Base-by-base conservation (phyloP, 2,113 vertebrate species). In the Lichenostomus cassidix region DNA sequence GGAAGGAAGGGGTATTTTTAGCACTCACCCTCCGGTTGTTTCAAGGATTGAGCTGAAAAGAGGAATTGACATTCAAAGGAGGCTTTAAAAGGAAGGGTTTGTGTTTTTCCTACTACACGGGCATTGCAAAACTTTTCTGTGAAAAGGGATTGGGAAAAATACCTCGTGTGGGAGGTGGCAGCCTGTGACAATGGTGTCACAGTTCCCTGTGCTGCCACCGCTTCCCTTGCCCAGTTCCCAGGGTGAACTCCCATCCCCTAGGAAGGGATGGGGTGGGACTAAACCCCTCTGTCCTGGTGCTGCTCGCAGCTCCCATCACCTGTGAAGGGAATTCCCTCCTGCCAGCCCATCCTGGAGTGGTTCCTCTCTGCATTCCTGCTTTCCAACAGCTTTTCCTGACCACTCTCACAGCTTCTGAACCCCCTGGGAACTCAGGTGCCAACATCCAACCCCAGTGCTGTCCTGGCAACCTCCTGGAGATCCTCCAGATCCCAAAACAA, bases 1-100 rank as follows among this genome's bases (percentile, higher is more conserved):
- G 90, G 84, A 94, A 89, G 90, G 81, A 92, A 89, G 55, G 59
- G 67, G 68, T 91, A 89, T 90, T 95, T 95, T 96, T 93, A 92
- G 93, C 63, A 17, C 42, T 88, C 39, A 5, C 46, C 47, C 92
- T 25, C 15, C 0, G 0, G 29, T 69, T 20, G 25, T 77, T 85
- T 83, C 79, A 74, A 67, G 87, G 92, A 83, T 82, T 50, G 80
- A 82, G 85, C 55, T 41, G 33, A 84, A 71, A 97, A 86, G 94
- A 86, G 79, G 92, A 97, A 94, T 37, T 95, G 78, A 69, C 42
- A 28, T 73, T 78, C 42, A 44, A 29, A 4, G 11, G 53, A 85
- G 59, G 82, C 82, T 95, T 88, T 92, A 95, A 85, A 95, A 92
- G 93, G 93, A 95, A 95, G 41, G 23, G 5, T 17, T 81, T 39